A percentile compares a stretch with the other conserved stretches of the same genome.
Evolutionary conservation across 2,797 vertebrate genomes (phyloP).

Genomic region (Pseudochromis fuscus): DNA sequence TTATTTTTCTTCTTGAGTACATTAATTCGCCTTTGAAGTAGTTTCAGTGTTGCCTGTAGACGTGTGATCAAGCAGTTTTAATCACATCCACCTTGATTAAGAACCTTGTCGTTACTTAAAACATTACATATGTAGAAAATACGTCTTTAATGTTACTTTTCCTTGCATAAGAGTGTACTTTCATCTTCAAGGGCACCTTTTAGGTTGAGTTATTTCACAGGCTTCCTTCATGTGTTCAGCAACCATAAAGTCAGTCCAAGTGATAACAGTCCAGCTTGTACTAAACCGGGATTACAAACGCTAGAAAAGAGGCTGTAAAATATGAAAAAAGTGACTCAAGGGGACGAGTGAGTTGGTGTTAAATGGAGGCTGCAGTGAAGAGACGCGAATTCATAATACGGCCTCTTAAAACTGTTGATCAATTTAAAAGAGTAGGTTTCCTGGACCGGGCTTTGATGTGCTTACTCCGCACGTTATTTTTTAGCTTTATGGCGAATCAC

Average conservation of each 20-base stretch:
- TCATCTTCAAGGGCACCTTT: constrained; percentile 28
- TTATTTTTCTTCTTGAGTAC: too few relatives aligned
- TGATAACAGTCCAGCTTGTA: background rate
- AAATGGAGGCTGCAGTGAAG: background rate
- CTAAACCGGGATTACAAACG: background rate
- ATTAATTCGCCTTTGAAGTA: too few relatives aligned
- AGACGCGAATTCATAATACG: background rate
- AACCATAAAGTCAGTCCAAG: background rate
- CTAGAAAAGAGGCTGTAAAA: background rate
- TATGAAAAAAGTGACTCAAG: background rate
- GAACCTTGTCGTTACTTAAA: background rate
- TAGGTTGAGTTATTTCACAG: constrained; percentile 15
- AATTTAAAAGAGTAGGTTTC: background rate
- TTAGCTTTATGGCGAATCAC: background rate
- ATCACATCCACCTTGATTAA: background rate
- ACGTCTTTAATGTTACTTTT: background rate
- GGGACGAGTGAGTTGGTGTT: too few relatives aligned
- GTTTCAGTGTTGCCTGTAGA: background rate
- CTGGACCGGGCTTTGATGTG: background rate
- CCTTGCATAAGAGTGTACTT: background rate
- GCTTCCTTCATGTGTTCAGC: background rate
- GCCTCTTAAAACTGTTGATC: background rate
- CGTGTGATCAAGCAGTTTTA: background rate
- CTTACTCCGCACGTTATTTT: constrained; percentile 1
- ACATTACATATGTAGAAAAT: background rate